Percentiles rank a stretch among this genome's conserved stretches.
These are phyloP conservation scores for Drosophila colorata DNA, from an alignment of 2,888 invertebrate genomes.

Conservation along the genomic window DNA sequence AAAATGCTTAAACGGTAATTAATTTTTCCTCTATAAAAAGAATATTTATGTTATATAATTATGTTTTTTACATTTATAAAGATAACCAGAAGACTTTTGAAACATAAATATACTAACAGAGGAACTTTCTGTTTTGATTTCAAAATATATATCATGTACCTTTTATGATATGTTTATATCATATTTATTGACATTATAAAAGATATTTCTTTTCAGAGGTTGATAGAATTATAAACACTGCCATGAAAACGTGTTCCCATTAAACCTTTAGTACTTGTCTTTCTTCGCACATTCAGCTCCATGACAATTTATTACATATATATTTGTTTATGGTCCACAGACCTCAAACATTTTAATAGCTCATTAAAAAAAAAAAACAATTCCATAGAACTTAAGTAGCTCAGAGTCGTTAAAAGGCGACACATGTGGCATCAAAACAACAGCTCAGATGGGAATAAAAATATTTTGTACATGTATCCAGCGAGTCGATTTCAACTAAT, in stretches of 20 bases:
- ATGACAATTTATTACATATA: conserved; percentile 35
- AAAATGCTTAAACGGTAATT: too few relatives aligned
- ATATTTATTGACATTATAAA: conserved; percentile 11
- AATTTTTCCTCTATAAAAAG: too few relatives aligned
- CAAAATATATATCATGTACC: too few relatives aligned
- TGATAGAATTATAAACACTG: conserved; percentile 15
- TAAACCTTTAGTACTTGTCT: conserved; percentile 27
- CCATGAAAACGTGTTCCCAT: conserved; percentile 24
- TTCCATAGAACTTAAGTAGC: conserved; percentile 62
- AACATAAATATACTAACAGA: background rate
- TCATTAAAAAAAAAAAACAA: conserved; percentile 58
- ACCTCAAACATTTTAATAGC: conserved; percentile 61
- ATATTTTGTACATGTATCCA: conserved; percentile 47
- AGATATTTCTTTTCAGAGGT: conserved; percentile 3
- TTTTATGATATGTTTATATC: background rate
- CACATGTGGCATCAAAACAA: conserved; percentile 65
- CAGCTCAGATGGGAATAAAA: conserved; percentile 6
- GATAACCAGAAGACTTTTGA: too few relatives aligned
- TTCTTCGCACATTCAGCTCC: conserved; percentile 35
- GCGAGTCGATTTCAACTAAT: conserved; percentile 64
- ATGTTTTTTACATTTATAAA: too few relatives aligned
- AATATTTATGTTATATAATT: too few relatives aligned
- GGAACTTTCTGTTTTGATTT: background rate
- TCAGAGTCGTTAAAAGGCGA: conserved; percentile 55
- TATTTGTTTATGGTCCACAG: conserved; percentile 26